These are phyloP conservation scores for Bradypodion pumilum DNA, from an alignment of 2,797 vertebrate species.

Conservation along the genomic window DNA sequence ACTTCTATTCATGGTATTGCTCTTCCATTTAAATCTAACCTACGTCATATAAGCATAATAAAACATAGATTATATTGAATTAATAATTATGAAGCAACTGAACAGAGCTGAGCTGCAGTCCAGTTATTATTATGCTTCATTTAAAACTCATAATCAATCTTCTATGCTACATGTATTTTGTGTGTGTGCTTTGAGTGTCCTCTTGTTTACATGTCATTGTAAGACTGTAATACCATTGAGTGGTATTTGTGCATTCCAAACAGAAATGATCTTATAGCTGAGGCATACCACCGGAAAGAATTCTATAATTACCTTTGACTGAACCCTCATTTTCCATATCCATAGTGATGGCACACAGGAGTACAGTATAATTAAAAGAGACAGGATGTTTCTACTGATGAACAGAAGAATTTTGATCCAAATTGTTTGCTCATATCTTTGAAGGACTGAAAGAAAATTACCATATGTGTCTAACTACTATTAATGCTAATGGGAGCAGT, in stretches of 20 bases:
- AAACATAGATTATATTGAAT: conserved; percentile 57
- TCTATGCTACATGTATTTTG: not conserved
- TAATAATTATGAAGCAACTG: conserved; percentile 59
- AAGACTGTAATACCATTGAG: conserved; percentile 46
- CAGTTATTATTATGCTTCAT: not conserved
- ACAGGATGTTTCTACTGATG: conserved; percentile 67
- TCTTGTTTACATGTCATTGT: conserved; percentile 52
- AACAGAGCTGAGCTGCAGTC: conserved; percentile 22
- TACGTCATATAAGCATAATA: conserved; percentile 49
- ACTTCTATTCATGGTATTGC: conserved; percentile 43
- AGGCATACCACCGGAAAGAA: conserved; percentile 63
- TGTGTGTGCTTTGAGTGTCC: conserved; percentile 50
- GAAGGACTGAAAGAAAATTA: conserved; percentile 55
- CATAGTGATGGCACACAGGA: conserved; percentile 59
- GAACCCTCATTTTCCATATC: conserved; percentile 66
- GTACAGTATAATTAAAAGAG: conserved; percentile 70
- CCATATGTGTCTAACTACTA: conserved; percentile 58
- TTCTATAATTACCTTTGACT: conserved; percentile 67
- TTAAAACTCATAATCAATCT: conserved; percentile 42
- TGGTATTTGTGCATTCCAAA: conserved; percentile 48
- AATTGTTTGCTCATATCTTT: conserved; percentile 56
- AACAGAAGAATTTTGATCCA: conserved; percentile 67
- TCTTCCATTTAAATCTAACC: conserved; percentile 53
- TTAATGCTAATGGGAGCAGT: conserved; percentile 59
- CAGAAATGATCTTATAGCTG: conserved; percentile 69